Base-by-base conservation (phyloP, 2,113 vertebrate species). In the Miniopterus natalensis region DNA sequence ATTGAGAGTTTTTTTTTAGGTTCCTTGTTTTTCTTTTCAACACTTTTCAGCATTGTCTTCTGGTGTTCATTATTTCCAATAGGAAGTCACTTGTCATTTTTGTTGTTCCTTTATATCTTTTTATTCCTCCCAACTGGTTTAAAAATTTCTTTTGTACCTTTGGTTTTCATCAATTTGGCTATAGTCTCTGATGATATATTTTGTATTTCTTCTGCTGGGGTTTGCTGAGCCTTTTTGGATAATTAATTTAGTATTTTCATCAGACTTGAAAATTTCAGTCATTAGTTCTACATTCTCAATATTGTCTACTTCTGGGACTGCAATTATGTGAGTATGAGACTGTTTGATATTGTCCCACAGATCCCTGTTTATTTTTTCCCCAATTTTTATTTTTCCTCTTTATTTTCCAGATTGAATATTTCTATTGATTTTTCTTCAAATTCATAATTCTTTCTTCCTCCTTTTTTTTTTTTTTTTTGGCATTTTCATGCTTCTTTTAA, bases 121-220 rank as follows among this genome's bases (percentile, higher is more conserved):
- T 65, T 65, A 65, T 65, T 65, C 27, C 63, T 65, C 63, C 63
- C 21, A 49, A 65, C 36, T 45, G 7, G 40, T 78, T 86, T 68
- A 65, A 10, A 31, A 15, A 59, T 40, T 77, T 53, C 9, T 61
- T 73, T 75, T 78, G 78, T 29, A 66, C 61, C 8, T 57, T 78
- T 40, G 2, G 51, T 86, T 93, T 93, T 78, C 25, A 59, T 59
- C 42, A 55, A 9, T 86, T 68, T 93, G 73, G 31, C 25, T 61
- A 3, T 40, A 31, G 40, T 85, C 61, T 66, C 20, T 47, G 1
- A 25, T 42, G 5, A 47, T 84, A 15, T 77, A 61, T 25, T 85
- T 68, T 77, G 29, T 66, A 27, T 75, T 84, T 75, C 70, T 75
- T 84, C 27, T 92, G 59, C 40, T 85, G 49, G 90, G 71, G 31